These are phyloP conservation scores for Dendrophyllia cribrosa DNA, from an alignment of 64 coral and sea anemone species.

Conservation along the genomic window DNA sequence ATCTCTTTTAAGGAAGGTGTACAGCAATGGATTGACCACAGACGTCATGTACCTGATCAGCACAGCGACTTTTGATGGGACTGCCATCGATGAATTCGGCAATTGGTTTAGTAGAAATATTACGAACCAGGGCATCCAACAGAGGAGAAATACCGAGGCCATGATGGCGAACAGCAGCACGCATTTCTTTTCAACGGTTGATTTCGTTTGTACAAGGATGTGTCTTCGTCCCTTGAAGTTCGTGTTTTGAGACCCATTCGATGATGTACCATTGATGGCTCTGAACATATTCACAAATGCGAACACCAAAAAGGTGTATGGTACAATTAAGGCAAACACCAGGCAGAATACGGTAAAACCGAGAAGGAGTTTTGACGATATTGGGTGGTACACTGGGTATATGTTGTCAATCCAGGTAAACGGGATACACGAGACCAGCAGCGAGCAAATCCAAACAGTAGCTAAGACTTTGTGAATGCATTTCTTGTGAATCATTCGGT, in stretches of 20 bases:
- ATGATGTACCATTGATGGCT: neutral
- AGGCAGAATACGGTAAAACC: constrained; percentile 22
- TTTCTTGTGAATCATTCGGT: neutral
- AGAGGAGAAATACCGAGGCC: constrained; percentile 8
- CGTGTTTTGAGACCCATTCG: neutral
- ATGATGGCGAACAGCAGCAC: constrained; percentile 14
- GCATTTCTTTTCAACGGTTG: neutral
- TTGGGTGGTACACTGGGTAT: neutral
- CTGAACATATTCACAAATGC: constrained; percentile 25
- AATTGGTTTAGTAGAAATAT: constrained; percentile 18
- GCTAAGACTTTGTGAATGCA: neutral
- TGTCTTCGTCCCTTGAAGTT: neutral
- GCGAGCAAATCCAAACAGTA: neutral
- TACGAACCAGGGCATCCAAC: constrained; percentile 28
- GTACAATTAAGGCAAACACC: constrained; percentile 14
- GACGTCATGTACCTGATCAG: constrained; percentile 30
- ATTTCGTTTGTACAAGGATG: neutral
- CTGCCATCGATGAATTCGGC: neutral
- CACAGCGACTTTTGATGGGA: neutral
- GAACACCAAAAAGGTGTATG: constrained; percentile 6
- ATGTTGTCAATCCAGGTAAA: constrained; percentile 17
- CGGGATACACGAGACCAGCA: neutral
- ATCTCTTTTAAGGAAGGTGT: constrained; percentile 71
- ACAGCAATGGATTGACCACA: constrained; percentile 64
- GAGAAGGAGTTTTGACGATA: neutral